Evolutionary conservation across 2,888 invertebrate species (phyloP), one percentile per base, ranked within the genome.

Genomic region (Macrophya alboannulata): DNA sequence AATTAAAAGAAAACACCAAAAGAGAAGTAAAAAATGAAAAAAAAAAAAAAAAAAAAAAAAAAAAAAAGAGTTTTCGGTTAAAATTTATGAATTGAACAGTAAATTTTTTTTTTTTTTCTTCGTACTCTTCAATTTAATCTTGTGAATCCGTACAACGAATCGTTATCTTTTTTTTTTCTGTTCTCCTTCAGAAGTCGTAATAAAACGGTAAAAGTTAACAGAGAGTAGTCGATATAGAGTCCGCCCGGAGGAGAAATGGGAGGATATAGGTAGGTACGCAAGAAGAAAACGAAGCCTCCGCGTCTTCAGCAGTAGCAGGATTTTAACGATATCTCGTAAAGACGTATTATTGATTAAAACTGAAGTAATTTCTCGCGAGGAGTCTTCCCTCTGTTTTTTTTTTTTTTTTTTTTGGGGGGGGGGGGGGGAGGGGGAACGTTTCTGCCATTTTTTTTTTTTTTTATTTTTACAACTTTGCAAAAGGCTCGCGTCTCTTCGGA

Each of bases 301-400:
- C 43, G 6, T 51, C 51, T 25, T 9, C 21, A 55, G 15, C 12
- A 55, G 15, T 4, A 55, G 51, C 62, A 81, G 21, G 43, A 81
- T 81, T 81, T 81, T 81, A 62, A 81, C 81, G 81, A 81, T 43
- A 81, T 62, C 59, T 81, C 81, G 81, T 81, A 81, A 81, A 81
- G 55, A 55, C 17, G 43, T 81, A 81, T 81, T 81, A 81, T 81
- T 81, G 62, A 81, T 81, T 62, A 62, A 81, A 79, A 81, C 62
- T 40, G 43, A 9, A 62, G 43, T 81, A 62, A 62, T 81, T 62
- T 37, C 17, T 37, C 55, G 37, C 12, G 25, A 21, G n/a, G 10
- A n/a, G 59, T n/a, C 9, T 21, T 6, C n/a, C 12, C 48, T 17
- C n/a, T n/a, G n/a, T 43, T 17, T 51, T 17, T 17, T 51, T 17